phyloP scores from a whole-genome alignment of 2,797 vertebrate genomes.

The Phylloscopus collybita region DNA sequence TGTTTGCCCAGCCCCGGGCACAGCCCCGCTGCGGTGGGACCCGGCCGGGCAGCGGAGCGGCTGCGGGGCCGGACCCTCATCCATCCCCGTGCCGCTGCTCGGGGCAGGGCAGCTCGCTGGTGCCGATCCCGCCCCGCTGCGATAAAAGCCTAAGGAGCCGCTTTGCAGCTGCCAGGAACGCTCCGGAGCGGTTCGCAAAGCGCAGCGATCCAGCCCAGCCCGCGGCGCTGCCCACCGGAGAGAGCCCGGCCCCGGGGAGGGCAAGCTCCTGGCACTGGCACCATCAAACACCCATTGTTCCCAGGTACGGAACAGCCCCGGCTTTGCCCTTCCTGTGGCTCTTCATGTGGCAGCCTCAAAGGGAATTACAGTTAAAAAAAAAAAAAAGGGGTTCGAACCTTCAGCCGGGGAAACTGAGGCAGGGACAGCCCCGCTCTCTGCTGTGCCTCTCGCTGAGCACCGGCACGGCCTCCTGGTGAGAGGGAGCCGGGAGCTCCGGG shows the following conservation, averaged over 20 bases:
- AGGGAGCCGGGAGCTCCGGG: too few relatives aligned
- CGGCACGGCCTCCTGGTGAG: accelerated
- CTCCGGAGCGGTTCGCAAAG: background rate
- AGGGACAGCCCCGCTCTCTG: background rate
- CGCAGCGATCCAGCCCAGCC: background rate
- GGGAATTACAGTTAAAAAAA: background rate
- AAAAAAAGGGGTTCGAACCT: background rate
- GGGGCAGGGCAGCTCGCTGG: constrained; percentile 19
- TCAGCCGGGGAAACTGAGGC: constrained; percentile 6
- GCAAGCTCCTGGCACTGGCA: background rate
- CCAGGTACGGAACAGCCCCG: background rate
- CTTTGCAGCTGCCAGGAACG: constrained; percentile 50
- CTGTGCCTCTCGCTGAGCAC: background rate
- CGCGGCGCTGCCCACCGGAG: constrained; percentile 4
- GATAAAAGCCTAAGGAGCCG: constrained; percentile 70
- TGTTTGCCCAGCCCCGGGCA: accelerated
- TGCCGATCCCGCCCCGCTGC: constrained; percentile 48
- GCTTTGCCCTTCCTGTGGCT: background rate
- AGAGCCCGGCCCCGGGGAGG: background rate
- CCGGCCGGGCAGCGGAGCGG: too few relatives aligned
- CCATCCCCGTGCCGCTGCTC: background rate
- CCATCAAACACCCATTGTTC: constrained; percentile 19
- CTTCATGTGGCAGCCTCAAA: background rate
- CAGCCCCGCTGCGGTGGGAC: background rate
- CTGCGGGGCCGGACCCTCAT: too few relatives aligned